Evolutionary conservation across 2,113 vertebrate genomes (phyloP).

Genomic region (Brachypodius melanocephalos): DNA sequence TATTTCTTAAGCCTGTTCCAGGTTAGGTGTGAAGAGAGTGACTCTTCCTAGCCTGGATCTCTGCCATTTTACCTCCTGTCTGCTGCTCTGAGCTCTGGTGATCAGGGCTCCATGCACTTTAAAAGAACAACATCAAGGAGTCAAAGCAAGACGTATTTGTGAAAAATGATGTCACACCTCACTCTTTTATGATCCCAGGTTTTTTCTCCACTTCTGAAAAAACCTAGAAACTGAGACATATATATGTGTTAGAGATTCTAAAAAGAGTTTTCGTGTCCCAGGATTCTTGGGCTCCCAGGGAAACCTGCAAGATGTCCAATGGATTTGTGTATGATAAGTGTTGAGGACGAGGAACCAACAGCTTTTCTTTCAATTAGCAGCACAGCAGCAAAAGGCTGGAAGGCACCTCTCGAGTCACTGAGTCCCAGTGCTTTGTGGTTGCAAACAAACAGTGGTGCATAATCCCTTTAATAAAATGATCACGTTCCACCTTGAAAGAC

Average conservation of each 20-base stretch:
- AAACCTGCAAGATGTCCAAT: slow-evolving; percentile 1
- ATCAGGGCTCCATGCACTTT: background rate
- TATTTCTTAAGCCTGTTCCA: background rate
- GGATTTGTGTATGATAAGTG: slow-evolving; percentile 23
- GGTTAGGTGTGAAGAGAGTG: background rate
- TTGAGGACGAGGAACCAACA: slow-evolving; percentile 17
- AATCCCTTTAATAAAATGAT: slow-evolving; percentile 58
- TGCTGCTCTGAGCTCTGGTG: background rate
- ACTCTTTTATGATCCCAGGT: background rate
- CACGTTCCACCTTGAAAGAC: slow-evolving; percentile 44
- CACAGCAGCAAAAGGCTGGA: slow-evolving; percentile 14
- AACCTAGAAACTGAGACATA: background rate
- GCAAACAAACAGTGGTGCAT: slow-evolving; percentile 35
- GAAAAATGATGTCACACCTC: background rate
- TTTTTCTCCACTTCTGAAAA: background rate
- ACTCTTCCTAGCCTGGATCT: background rate
- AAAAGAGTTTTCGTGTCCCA: background rate
- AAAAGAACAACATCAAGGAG: background rate
- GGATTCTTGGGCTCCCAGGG: background rate
- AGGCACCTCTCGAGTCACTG: slow-evolving; percentile 24
- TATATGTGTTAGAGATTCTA: background rate
- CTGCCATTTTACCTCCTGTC: background rate
- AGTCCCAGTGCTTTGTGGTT: slow-evolving; percentile 9
- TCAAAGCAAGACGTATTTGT: background rate
- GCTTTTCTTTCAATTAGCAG: slow-evolving; percentile 45